Percentiles rank a stretch among this genome's conserved stretches.
Evolutionary conservation across 1,140 invertebrate genomes (phyloP).

Genomic region (Mizuhopecten yessoensis): DNA sequence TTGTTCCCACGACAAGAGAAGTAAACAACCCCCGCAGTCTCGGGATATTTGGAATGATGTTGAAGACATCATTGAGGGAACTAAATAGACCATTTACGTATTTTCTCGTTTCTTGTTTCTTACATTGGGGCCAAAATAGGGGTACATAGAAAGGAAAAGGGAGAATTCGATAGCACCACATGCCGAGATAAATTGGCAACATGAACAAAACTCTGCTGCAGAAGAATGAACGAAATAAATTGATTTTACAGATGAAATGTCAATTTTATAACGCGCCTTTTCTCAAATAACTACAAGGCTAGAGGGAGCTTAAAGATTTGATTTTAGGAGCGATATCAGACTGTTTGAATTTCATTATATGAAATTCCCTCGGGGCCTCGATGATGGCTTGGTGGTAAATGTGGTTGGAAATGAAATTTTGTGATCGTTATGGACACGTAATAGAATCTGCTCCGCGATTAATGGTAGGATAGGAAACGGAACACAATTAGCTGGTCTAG

Average conservation of each 20-base stretch:
- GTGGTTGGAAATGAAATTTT: slow-evolving; percentile 11
- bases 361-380: background rate
- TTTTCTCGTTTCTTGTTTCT: slow-evolving; percentile 15
- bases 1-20: background rate
- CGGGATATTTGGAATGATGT: background rate
- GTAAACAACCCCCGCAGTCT: background rate
- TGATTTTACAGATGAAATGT: no score
- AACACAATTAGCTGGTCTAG: background rate
- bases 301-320: background rate
- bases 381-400: background rate
- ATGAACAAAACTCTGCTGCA: no score
- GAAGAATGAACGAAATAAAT: no score
- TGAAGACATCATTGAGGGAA: background rate
- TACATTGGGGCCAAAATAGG: background rate
- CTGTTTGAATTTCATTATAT: background rate
- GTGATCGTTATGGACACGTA: background rate
- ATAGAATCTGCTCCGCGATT: background rate
- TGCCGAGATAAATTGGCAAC: no score
- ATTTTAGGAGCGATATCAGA: background rate
- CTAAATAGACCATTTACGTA: slow-evolving; percentile 14
- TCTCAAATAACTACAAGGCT: no score
- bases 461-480: background rate
- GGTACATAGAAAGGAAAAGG: background rate
- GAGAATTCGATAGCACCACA: no score
- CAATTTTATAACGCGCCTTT: no score